Conservation (phyloP, 1,140 invertebrate genomes). For the Atta texana region DNA sequence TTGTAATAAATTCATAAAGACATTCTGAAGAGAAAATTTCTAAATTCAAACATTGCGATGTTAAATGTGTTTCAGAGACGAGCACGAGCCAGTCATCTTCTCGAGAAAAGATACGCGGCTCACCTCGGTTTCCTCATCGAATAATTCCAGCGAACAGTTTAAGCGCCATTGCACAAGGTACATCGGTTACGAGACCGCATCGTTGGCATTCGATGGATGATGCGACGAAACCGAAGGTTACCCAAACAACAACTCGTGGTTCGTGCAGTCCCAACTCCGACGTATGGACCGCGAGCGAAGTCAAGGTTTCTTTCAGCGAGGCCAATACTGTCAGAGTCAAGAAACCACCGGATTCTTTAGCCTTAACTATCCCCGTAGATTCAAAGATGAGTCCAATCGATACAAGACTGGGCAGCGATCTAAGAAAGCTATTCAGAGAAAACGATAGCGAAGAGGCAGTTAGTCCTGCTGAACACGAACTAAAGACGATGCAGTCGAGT, state of each 20-base stretch:
- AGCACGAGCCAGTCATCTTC: slow-evolving; percentile 80
- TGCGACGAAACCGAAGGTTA: slow-evolving; percentile 83
- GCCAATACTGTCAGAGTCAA: slow-evolving; percentile 71
- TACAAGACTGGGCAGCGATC: slow-evolving; percentile 72
- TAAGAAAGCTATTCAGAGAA: slow-evolving; percentile 74
- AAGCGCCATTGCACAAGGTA: slow-evolving; percentile 82
- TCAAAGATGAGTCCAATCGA: slow-evolving; percentile 75
- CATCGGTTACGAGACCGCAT: slow-evolving; percentile 71
- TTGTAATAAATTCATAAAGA: slow-evolving; percentile 12
- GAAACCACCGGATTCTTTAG: slow-evolving; percentile 70
- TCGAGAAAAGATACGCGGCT: slow-evolving; percentile 86
- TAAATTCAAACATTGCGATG: not conserved
- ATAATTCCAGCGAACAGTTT: slow-evolving; percentile 90
- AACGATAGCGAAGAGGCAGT: slow-evolving; percentile 44
- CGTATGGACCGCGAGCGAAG: slow-evolving; percentile 84
- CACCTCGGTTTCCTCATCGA: slow-evolving; percentile 90
- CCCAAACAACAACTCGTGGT: slow-evolving; percentile 72
- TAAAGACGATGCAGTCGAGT: slow-evolving; percentile 50
- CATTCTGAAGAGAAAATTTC: not conserved
- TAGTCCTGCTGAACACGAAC: slow-evolving; percentile 65
- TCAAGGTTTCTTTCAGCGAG: slow-evolving; percentile 84
- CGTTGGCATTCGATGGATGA: slow-evolving; percentile 89
- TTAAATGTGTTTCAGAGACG: slow-evolving; percentile 65
- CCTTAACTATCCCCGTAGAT: slow-evolving; percentile 70
- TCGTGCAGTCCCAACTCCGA: slow-evolving; percentile 81